A percentile compares a stretch with the other conserved stretches of the same genome.
Conservation (phyloP, 2,888 invertebrate genomes). For the Drosophila sordidula region DNA sequence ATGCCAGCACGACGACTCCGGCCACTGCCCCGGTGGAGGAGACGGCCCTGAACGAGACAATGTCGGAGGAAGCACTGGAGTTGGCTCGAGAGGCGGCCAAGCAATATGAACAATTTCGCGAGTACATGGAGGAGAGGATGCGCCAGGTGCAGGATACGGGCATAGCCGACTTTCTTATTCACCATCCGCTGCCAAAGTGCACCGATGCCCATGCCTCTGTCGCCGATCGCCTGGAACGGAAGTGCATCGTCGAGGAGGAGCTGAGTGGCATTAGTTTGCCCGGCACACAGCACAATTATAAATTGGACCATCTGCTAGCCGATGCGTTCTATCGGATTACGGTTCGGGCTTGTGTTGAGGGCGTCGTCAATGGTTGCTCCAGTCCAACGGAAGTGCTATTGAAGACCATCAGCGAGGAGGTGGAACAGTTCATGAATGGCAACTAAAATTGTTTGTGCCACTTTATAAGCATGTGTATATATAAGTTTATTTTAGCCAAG, state of each 20-base stretch:
- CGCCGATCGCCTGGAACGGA: slow-evolving; percentile 57
- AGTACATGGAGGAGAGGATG: slow-evolving; percentile 32
- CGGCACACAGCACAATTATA: slow-evolving; percentile 60
- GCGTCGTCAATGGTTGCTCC: slow-evolving; percentile 79
- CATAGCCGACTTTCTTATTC: slow-evolving; percentile 48
- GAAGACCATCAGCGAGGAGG: slow-evolving; percentile 48
- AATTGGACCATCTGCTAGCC: slow-evolving; percentile 54
- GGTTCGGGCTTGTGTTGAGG: slow-evolving; percentile 78
- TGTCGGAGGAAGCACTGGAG: not conserved
- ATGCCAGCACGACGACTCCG: not conserved
- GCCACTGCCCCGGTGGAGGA: not conserved
- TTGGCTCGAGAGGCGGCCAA: slow-evolving; percentile 13
- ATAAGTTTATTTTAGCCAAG: not conserved
- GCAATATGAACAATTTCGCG: slow-evolving; percentile 45
- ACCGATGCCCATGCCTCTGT: slow-evolving; percentile 39
- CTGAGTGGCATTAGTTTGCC: slow-evolving; percentile 55
- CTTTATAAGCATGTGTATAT: not conserved
- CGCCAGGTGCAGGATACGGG: slow-evolving; percentile 68
- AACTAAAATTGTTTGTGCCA: not conserved
- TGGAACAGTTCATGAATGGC: slow-evolving; percentile 55
- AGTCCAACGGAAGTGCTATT: slow-evolving; percentile 64
- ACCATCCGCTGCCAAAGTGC: slow-evolving; percentile 55
- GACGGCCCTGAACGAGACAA: not conserved
- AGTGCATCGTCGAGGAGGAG: slow-evolving; percentile 64
- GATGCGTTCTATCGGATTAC: slow-evolving; percentile 70